These are phyloP conservation scores for Australoheros facetus DNA, from an alignment of 2,797 vertebrate species.

Conservation along the genomic window DNA sequence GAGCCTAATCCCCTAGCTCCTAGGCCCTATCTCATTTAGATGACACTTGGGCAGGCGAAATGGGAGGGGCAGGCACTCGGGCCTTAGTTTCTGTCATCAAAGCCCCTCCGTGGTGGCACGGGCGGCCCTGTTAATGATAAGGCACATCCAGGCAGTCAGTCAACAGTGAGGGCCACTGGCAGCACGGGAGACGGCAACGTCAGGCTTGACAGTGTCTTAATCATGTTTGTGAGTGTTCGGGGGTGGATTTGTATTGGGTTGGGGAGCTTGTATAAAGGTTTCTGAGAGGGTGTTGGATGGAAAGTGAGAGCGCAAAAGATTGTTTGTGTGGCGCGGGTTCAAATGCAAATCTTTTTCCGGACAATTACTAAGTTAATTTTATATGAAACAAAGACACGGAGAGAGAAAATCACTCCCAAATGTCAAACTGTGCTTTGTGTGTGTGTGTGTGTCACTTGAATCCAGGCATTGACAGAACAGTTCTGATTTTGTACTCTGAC, in stretches of 20 bases:
- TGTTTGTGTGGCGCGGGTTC: slow-evolving; percentile 32
- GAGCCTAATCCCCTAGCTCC: slow-evolving; percentile 78
- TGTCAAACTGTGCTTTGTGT: slow-evolving; percentile 58
- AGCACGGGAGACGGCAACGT: slow-evolving; percentile 68
- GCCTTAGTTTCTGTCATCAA: slow-evolving; percentile 72
- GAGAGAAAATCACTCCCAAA: slow-evolving; percentile 68
- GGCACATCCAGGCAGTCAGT: slow-evolving; percentile 76
- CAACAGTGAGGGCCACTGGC: slow-evolving; percentile 71
- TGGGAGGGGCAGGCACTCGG: slow-evolving; percentile 67
- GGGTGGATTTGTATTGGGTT: slow-evolving; percentile 50
- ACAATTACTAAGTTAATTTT: slow-evolving; percentile 50
- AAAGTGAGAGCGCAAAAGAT: slow-evolving; percentile 16
- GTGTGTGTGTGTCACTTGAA: slow-evolving; percentile 32
- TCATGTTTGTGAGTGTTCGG: slow-evolving; percentile 69
- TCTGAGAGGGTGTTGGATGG: slow-evolving; percentile 31
- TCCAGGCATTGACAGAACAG: slow-evolving; percentile 45
- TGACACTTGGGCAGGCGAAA: slow-evolving; percentile 70
- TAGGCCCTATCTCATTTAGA: slow-evolving; percentile 80
- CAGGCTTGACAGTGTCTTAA: slow-evolving; percentile 74
- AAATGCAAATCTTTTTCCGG: neutral
- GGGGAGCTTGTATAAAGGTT: slow-evolving; percentile 42
- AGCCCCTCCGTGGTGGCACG: slow-evolving; percentile 64
- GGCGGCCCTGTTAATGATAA: slow-evolving; percentile 75
- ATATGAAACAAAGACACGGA: slow-evolving; percentile 41
- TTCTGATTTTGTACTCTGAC: slow-evolving; percentile 69